A percentile compares a stretch with the other conserved stretches of the same genome.
These are phyloP conservation scores for Apotomis capreana DNA, from an alignment of 2,888 invertebrate species.

Conservation along the genomic window DNA sequence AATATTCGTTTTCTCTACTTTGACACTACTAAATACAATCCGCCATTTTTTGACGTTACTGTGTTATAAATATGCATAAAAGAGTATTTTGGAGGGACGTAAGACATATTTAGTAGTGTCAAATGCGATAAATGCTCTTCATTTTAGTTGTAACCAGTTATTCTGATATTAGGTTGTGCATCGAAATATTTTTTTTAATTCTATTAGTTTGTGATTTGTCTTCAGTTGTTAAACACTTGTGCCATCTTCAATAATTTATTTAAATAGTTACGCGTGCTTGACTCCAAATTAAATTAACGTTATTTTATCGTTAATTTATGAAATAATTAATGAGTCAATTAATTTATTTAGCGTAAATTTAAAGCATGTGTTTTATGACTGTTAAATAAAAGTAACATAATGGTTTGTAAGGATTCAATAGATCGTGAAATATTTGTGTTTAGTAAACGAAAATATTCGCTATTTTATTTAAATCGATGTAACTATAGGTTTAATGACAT, in stretches of 20 bases:
- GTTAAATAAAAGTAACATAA: slow-evolving; percentile 36
- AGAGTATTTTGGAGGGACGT: neutral
- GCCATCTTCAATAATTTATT: slow-evolving; percentile 53
- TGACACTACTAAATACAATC: slow-evolving; percentile 18
- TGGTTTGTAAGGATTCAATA: slow-evolving; percentile 36
- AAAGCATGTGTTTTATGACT: slow-evolving; percentile 44
- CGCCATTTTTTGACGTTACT: slow-evolving; percentile 1
- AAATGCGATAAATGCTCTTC: slow-evolving; percentile 36
- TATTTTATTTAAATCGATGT: slow-evolving; percentile 44
- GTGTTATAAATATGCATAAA: slow-evolving; percentile 1
- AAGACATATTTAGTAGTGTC: slow-evolving; percentile 32
- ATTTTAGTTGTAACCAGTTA: slow-evolving; percentile 49
- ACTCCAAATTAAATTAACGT: slow-evolving; percentile 34
- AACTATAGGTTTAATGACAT: slow-evolving; percentile 46
- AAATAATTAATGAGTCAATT: slow-evolving; percentile 53
- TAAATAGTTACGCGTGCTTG: slow-evolving; percentile 42
- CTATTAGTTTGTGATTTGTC: slow-evolving; percentile 47
- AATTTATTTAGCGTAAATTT: slow-evolving; percentile 54
- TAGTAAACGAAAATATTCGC: slow-evolving; percentile 31
- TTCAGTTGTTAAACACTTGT: slow-evolving; percentile 49
- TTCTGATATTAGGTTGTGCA: slow-evolving; percentile 66
- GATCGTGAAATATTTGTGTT: slow-evolving; percentile 28
- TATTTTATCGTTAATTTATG: slow-evolving; percentile 34
- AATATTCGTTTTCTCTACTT: slow-evolving; percentile 11
- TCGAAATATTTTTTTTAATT: slow-evolving; percentile 53